A percentile compares a stretch with the other conserved stretches of the same genome.
Evolutionary conservation across 2,888 invertebrate species (phyloP).

Genomic region (Tridacna gigas): DNA sequence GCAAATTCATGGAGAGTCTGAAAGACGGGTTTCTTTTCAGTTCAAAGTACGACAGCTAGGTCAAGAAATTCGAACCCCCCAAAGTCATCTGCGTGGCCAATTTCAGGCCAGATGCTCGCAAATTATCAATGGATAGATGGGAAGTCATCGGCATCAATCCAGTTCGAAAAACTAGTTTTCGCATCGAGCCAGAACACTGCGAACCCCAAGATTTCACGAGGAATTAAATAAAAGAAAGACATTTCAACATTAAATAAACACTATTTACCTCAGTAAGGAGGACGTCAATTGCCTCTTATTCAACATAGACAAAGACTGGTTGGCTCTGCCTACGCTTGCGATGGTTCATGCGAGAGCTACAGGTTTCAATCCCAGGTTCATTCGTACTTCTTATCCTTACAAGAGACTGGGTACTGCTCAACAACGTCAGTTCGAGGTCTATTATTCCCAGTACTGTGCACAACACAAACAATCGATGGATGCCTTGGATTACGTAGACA

Average conservation of each 20-base stretch:
- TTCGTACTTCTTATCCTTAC: not conserved
- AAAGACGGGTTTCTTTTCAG: constrained; percentile 2
- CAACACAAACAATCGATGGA: not conserved
- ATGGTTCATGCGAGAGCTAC: not conserved
- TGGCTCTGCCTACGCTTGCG: not conserved
- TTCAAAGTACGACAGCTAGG: not conserved
- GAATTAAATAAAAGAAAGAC: no score
- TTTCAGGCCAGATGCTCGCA: not conserved
- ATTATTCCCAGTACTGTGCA: not conserved
- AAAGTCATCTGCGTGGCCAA: constrained; percentile 8
- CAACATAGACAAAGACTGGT: not conserved
- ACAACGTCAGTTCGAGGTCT: not conserved
- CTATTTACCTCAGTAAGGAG: not conserved
- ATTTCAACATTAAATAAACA: no score
- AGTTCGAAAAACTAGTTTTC: no score
- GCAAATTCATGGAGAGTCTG: not conserved
- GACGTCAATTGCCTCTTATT: not conserved
- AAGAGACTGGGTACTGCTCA: not conserved
- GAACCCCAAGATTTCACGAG: no score
- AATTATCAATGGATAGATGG: constrained; percentile 1
- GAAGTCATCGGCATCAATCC: no score
- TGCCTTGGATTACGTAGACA: not conserved
- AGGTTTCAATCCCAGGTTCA: not conserved
- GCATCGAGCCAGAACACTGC: no score
- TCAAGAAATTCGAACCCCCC: not conserved